These are phyloP conservation scores for Aethes cnicana DNA, from an alignment of 2,888 invertebrate species.

Conservation along the genomic window DNA sequence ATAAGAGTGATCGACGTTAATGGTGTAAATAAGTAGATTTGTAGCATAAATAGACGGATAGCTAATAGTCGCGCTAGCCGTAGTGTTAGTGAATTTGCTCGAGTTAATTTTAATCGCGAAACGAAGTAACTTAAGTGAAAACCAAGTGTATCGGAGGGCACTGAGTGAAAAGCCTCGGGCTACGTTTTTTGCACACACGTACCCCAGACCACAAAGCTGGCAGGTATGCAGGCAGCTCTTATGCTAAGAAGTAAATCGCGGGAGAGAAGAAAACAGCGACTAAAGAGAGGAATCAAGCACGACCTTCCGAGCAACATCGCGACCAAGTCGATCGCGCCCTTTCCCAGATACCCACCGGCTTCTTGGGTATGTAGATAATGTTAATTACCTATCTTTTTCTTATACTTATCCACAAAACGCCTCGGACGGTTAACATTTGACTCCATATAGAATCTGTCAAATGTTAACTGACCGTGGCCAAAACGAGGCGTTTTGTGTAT, in stretches of 20 bases:
- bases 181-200: constrained; percentile 52
- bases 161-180: constrained; percentile 35
- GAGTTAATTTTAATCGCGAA: constrained; percentile 30
- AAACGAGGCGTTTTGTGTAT: too few relatives aligned
- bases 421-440: too few relatives aligned
- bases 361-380: constrained; percentile 84
- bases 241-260: constrained; percentile 95
- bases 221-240: constrained; percentile 96
- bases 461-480: too few relatives aligned
- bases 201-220: constrained; percentile 76
- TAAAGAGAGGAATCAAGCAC: constrained; percentile 87
- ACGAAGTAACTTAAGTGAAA: constrained; percentile 28
- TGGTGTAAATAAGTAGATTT: constrained; percentile 55
- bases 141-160: constrained; percentile 30
- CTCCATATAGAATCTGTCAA: too few relatives aligned
- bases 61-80: constrained; percentile 53
- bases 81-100: constrained; percentile 43
- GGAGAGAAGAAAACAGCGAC: constrained; percentile 90
- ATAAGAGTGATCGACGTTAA: constrained; percentile 59
- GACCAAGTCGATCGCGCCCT: constrained; percentile 92
- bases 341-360: constrained; percentile 93
- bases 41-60: constrained; percentile 35
- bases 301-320: constrained; percentile 94
- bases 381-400: not conserved
- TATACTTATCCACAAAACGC: too few relatives aligned